Evolutionary conservation across 2,888 invertebrate species (phyloP).

Genomic region (Zygogramma bicolorata): DNA sequence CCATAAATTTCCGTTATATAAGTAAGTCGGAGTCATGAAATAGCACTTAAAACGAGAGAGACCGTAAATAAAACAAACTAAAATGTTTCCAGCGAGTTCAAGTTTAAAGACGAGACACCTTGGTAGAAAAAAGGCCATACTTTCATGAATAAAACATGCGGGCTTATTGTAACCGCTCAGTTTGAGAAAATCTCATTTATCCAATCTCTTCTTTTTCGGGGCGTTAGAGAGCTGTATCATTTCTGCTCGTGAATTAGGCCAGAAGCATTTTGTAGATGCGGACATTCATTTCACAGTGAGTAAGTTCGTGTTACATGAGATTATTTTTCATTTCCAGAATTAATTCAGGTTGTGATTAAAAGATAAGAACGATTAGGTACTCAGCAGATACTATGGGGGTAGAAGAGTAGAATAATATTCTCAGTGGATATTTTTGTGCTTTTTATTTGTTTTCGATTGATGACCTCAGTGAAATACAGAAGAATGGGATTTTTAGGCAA

Average conservation of each 20-base stretch:
- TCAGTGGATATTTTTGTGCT: too few species aligned
- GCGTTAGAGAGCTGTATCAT: conserved; percentile 45
- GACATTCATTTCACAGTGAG: neutral
- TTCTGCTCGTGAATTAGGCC: conserved; percentile 15
- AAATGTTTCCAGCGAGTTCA: conserved; percentile 23
- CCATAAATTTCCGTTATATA: conserved; percentile 7
- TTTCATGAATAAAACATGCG: conserved; percentile 54
- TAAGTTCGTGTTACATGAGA: neutral
- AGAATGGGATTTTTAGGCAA: too few species aligned
- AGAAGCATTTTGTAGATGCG: neutral
- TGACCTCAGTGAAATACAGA: too few species aligned
- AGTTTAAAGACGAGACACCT: conserved; percentile 39
- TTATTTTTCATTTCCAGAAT: too few species aligned
- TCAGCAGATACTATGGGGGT: too few species aligned
- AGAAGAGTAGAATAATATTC: too few species aligned
- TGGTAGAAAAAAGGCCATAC: conserved; percentile 43
- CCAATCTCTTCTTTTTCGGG: conserved; percentile 58
- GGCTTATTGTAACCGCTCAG: conserved; percentile 52
- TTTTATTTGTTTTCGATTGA: too few species aligned
- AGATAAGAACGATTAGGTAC: too few species aligned
- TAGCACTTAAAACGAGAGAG: conserved; percentile 2
- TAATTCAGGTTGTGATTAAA: too few species aligned
- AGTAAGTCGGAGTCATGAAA: conserved; percentile 6
- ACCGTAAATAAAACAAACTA: conserved; percentile 26
- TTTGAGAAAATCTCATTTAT: conserved; percentile 61